A percentile compares a stretch with the other conserved stretches of the same genome.
Conservation (phyloP, 2,888 invertebrate genomes). For the Apamea monoglypha region DNA sequence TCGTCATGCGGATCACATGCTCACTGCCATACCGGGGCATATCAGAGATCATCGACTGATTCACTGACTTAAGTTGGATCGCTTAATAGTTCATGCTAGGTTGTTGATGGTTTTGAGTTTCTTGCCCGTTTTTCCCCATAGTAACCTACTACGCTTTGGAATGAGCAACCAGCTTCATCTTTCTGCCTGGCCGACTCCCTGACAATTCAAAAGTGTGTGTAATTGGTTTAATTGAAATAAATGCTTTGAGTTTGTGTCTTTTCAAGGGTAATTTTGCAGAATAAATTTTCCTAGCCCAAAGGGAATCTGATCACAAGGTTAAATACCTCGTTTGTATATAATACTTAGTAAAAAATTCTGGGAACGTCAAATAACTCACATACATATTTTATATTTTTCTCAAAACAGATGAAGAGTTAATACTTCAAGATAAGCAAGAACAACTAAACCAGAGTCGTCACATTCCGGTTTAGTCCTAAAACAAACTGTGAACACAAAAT, state of each 20-base stretch:
- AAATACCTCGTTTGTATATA: not conserved
- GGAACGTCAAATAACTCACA: no score
- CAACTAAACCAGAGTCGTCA: not conserved
- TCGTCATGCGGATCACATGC: conserved; percentile 46
- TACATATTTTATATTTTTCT: not conserved
- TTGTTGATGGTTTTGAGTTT: no score
- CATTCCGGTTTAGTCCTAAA: not conserved
- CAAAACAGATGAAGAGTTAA: not conserved
- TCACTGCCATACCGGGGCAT: conserved; percentile 35
- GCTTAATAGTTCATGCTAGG: conserved; percentile 34
- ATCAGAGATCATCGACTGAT: conserved; percentile 53
- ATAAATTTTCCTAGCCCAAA: not conserved
- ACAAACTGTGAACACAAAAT: conserved; percentile 12
- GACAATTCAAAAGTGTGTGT: no score
- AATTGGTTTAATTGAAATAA: no score
- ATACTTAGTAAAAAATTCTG: no score
- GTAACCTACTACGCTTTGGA: no score
- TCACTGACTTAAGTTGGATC: conserved; percentile 41
- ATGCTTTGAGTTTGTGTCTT: not conserved
- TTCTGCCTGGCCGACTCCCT: no score
- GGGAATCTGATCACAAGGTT: not conserved
- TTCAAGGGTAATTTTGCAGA: not conserved
- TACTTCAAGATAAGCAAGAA: not conserved
- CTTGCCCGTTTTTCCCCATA: no score
- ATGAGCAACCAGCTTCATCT: no score